These are phyloP conservation scores for Oscheius sp. DNA, from an alignment of 2,888 invertebrate genomes.

Conservation along the genomic window DNA sequence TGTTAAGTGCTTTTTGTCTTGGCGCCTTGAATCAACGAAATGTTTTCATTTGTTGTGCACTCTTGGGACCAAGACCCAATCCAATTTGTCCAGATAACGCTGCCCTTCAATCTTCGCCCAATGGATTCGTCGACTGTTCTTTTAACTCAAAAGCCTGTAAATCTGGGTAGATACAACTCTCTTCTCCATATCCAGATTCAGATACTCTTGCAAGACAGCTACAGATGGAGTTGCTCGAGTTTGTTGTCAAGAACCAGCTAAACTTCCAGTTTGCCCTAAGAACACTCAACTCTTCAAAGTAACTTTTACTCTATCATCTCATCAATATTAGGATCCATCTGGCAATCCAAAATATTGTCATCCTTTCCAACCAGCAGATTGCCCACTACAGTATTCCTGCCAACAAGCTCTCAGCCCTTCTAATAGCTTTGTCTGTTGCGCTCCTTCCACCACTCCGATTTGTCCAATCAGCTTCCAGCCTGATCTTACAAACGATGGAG, in stretches of 20 bases:
- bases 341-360: too few relatives aligned
- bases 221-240: too few relatives aligned
- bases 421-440: conserved; percentile 53
- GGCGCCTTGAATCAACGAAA: neutral
- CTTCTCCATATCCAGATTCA: too few relatives aligned
- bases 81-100: conserved; percentile 62
- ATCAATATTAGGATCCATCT: too few relatives aligned
- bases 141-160: too few relatives aligned
- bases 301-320: too few relatives aligned
- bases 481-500: conserved; percentile 41
- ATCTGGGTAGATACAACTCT: too few relatives aligned
- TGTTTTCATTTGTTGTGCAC: conserved; percentile 47
- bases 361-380: conserved; percentile 35
- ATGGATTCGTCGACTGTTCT: conserved; percentile 30
- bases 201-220: conserved; percentile 39
- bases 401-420: conserved; percentile 38
- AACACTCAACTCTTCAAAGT: neutral
- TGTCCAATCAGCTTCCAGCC: conserved; percentile 62
- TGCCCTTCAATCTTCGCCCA: conserved; percentile 52
- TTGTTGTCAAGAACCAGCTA: too few relatives aligned
- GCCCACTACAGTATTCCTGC: conserved; percentile 53
- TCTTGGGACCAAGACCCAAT: conserved; percentile 28
- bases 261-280: conserved; percentile 53
- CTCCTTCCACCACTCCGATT: conserved; percentile 42
- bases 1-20: conserved; percentile 9